Base-by-base conservation (phyloP, 2,113 vertebrate species). In the Mobula birostris region DNA sequence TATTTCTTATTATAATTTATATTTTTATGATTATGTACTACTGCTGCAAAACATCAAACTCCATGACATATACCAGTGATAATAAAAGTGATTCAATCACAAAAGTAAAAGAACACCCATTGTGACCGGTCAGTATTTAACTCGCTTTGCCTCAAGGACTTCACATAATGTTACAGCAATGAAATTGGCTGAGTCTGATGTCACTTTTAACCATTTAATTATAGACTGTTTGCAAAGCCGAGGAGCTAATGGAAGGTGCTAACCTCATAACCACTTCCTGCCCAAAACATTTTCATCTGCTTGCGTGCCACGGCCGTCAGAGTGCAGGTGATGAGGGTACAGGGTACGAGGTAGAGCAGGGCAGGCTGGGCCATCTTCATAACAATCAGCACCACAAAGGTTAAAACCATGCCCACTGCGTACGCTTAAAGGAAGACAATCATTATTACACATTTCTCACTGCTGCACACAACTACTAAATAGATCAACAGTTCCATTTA, bases 291-390 rank as follows among this genome's bases (percentile, higher is more conserved):
- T 95, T 95, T 97, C 96, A 99, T 97, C 96, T 99, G 98, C 63
- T 97, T 97, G 94, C 98, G 97, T 80, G 95, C 97, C 95, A 96
- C 97, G 66, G 99, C 99, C 94, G 99, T 94, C 29, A 98, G 24
- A 0, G 97, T 96, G 19, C 97, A 97, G 79, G 97, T 97, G 94
- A 98, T 95, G 80, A 99, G 97, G 4, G 98, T 99, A 95, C 98
- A 99, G 0, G 99, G 99, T 94, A 99, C 99, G 66, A 99, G 96
- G 94, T 99, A 99, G 94, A 99, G 98, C 21, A 99, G 97, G 21
- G 99, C 99, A 4, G 99, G 99, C 94, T 99, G 99, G 78, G 98
- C 98, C 97, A 97, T 98, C 94, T 97, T 97, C 93, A 98, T 98
- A 95, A 99, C 88, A 68, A 98, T 96, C 97, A 99, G 95, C 94